Evolutionary conservation across 2,113 vertebrate species (phyloP).

Genomic region (Zeus faber): DNA sequence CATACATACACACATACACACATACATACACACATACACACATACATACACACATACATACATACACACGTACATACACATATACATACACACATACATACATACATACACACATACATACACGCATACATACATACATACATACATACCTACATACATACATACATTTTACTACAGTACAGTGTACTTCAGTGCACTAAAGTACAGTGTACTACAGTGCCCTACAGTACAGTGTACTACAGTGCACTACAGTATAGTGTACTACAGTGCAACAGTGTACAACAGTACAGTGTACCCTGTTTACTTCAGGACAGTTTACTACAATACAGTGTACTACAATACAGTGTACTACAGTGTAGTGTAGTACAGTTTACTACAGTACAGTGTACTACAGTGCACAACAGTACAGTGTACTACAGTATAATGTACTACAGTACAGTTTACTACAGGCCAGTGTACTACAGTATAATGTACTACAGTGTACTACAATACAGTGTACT

Average conservation of each 20-base stretch:
- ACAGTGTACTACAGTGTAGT: neutral
- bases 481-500: no score
- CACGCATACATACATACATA: neutral
- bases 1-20: neutral
- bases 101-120: no score
- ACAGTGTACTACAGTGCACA: neutral
- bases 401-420: neutral
- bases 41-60: neutral
- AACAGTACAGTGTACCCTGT: neutral
- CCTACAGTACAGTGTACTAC: neutral
- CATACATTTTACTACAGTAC: neutral
- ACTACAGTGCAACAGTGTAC: neutral
- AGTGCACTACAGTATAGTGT: neutral
- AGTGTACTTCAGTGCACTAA: neutral
- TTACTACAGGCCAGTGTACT: neutral
- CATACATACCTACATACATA: neutral
- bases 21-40: neutral
- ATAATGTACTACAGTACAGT: neutral
- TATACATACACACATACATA: neutral
- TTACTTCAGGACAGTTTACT: conserved; percentile 77
- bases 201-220: no score
- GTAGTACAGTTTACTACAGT: neutral
- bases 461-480: neutral
- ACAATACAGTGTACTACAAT: neutral
- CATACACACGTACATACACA: neutral